Evolutionary conservation across 2,888 invertebrate species (phyloP), one percentile per base, ranked within the genome.

Genomic region (Lathronympha strigana): DNA sequence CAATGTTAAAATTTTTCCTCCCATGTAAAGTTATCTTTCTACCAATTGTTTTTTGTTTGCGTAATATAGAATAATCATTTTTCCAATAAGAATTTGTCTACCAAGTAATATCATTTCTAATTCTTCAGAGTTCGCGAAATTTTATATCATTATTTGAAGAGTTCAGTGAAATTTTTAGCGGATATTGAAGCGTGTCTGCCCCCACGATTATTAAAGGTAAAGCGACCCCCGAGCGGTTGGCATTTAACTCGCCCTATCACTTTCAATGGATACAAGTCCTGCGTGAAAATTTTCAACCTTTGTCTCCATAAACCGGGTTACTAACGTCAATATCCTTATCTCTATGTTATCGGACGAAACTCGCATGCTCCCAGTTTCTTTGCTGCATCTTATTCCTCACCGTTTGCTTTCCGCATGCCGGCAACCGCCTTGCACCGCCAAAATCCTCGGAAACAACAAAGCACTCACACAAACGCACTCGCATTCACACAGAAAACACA

Each of bases 331-430:
- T 71, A 73, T 67, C 61, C 61, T 72, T 75, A 79, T 85, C 83
- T 80, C 81, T 71, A 72, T 71, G 72, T 76, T 72, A 72, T 57
- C 61, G 54, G 45, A 31, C 51, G 49, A 49, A 45, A 60, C 63
- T 47, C 15, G 67, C 49, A 68, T 69, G 68, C 63, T 67, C 71
- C 63, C 69, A 71, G 69, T 69, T 69, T 71, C 69, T 72, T 69
- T 43, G 60, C 43, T 66, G 19, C 49, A 47, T 66, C 57, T 70
- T 69, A 67, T 69, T 76, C 68, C 88, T 86, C 80, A 92, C 91
- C 91, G 78, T 92, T 91, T 86, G 90, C 90, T 90, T 92, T 92
- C 82, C 91, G 88, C 91, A 91, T 91, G 81, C 79, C 81, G 84
- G 83, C 79, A 82, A 86, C 84, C 86, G 87, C 80, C 83, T 82